These are phyloP conservation scores for Morpho deidamia DNA, from an alignment of 2,888 invertebrate genomes.

Conservation along the genomic window DNA sequence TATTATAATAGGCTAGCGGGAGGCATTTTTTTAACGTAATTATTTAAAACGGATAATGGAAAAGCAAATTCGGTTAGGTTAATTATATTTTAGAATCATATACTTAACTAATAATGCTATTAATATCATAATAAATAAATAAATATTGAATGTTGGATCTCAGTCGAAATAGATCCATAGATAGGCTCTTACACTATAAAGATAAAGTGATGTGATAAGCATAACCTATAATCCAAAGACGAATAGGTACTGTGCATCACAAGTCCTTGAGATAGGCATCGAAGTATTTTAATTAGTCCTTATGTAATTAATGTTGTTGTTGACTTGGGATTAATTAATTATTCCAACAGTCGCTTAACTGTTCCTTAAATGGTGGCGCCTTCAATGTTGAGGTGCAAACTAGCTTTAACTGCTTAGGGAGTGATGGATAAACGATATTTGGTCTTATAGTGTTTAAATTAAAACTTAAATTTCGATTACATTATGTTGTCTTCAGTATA, in stretches of 20 bases:
- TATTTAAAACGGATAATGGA: too few species aligned
- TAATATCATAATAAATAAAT: too few species aligned
- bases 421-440: background rate
- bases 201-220: slow-evolving; percentile 15
- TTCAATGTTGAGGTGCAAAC: slow-evolving; percentile 46
- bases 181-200: slow-evolving; percentile 2
- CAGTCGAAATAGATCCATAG: background rate
- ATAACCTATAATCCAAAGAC: slow-evolving; percentile 15
- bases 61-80: too few species aligned
- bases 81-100: too few species aligned
- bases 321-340: slow-evolving; percentile 45
- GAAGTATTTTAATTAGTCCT: slow-evolving; percentile 51
- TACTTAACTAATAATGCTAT: too few species aligned
- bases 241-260: slow-evolving; percentile 3
- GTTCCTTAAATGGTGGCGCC: slow-evolving; percentile 46
- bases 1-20: too few species aligned
- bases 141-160: background rate
- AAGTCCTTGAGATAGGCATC: slow-evolving; percentile 17
- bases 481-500: slow-evolving; percentile 1
- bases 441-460: slow-evolving; percentile 17
- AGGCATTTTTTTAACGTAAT: too few species aligned
- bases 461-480: slow-evolving; percentile 5
- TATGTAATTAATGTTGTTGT: slow-evolving; percentile 40
- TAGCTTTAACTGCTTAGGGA: slow-evolving; percentile 13
- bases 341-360: slow-evolving; percentile 44